A percentile compares a stretch with the other conserved stretches of the same genome.
phyloP scores from a whole-genome alignment of 2,888 invertebrate species.

The Drosophila stalkeri region DNA sequence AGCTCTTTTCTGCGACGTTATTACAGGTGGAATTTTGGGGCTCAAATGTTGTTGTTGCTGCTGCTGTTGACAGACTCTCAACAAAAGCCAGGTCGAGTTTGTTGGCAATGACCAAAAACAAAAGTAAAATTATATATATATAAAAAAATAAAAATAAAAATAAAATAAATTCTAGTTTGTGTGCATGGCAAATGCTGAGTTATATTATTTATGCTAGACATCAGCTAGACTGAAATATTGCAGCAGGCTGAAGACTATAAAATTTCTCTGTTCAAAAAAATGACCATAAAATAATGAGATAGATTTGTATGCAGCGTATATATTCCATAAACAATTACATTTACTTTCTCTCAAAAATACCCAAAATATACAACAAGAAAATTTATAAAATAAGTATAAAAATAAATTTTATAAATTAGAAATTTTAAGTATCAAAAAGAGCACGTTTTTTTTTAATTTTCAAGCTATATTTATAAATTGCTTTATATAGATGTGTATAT shows the following conservation, averaged over 20 bases:
- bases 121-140: conserved; percentile 27
- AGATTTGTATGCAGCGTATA: conserved; percentile 10
- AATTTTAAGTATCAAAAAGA: background rate
- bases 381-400: background rate
- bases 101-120: conserved; percentile 18
- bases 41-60: conserved; percentile 17
- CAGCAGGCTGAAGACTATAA: background rate
- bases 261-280: conserved; percentile 19
- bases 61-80: conserved; percentile 22
- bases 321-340: conserved; percentile 22
- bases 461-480: background rate
- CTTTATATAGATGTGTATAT: background rate
- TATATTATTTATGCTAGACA: conserved; percentile 37
- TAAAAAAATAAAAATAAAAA: too few relatives aligned
- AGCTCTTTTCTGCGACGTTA: conserved; percentile 69
- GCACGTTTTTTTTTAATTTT: background rate
- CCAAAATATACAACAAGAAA: background rate
- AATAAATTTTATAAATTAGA: background rate
- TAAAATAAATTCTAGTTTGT: conserved; percentile 42
- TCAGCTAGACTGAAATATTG: conserved; percentile 10
- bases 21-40: conserved; percentile 71
- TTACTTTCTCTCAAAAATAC: conserved; percentile 28
- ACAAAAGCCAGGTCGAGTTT: conserved; percentile 9
- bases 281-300: conserved; percentile 8
- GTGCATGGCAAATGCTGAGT: conserved; percentile 55